Evolutionary conservation across 2,113 vertebrate species (phyloP).

Genomic region (Eublepharis macularius): DNA sequence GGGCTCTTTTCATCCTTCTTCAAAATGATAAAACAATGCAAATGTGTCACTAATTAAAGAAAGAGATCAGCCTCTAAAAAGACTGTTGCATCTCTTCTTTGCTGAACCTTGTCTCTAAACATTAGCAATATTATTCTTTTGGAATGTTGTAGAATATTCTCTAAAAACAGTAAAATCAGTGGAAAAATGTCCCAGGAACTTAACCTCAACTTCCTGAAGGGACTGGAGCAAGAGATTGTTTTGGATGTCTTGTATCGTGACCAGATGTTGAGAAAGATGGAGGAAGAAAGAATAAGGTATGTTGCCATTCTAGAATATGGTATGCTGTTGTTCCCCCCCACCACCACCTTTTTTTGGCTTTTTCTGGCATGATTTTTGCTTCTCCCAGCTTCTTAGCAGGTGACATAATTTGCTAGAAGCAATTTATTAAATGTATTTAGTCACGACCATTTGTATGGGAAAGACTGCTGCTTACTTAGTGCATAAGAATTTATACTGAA

Average conservation of each 20-base stretch:
- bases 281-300: slow-evolving; percentile 89
- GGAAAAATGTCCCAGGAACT: slow-evolving; percentile 70
- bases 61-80: neutral
- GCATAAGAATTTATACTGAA: neutral
- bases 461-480: neutral
- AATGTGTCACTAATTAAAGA: neutral
- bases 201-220: slow-evolving; percentile 81
- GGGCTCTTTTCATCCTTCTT: neutral
- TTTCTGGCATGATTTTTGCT: neutral
- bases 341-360: neutral
- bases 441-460: neutral
- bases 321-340: neutral
- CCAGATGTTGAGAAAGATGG: slow-evolving; percentile 76
- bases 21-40: slow-evolving; percentile 17
- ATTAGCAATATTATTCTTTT: accelerated
- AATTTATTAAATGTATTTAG: slow-evolving; percentile 8
- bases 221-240: slow-evolving; percentile 80
- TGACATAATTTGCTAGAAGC: slow-evolving; percentile 5
- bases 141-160: neutral
- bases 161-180: neutral
- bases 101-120: neutral
- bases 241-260: slow-evolving; percentile 89
- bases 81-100: neutral
- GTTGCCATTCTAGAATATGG: neutral
- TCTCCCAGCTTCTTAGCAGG: neutral